Base-by-base conservation (phyloP, 2,113 vertebrate genomes). In the Sebastes schlegelii region DNA sequence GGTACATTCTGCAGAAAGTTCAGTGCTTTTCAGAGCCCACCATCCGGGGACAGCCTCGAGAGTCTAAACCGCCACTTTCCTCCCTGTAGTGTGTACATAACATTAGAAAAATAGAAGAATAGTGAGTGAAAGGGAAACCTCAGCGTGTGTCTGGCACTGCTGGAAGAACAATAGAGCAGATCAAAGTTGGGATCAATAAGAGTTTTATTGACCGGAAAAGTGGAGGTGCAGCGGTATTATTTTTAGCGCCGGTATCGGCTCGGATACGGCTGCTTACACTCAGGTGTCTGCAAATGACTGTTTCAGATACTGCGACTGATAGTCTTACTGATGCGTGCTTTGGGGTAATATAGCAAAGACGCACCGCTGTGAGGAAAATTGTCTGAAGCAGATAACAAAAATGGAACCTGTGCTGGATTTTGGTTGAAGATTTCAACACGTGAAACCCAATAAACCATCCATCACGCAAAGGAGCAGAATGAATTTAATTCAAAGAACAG, bases 1-100 rank as follows among this genome's bases (percentile, higher is more conserved):
- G 95, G 97, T 96, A 95, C 94, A 95, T 93, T 96, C 96, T 97
- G 96, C 96, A 96, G 96, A 96, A 93, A 96, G 88, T 92, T 92
- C 90, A 95, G 92, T 94, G 93, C 90, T 88, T 94, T 89, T 92
- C 78, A 91, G 90, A 94, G 95, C 93, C 96, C 97, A 98, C 97
- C 95, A 96, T 97, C 97, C 90, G 97, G 97, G 97, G 97, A 98
- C 97, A 94, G 93, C 84, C 94, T 95, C 14, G 90, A 95, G 96
- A 97, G 96, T 93, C 95, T 92, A 95, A 94, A 94, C 92, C 93
- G 84, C 95, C 95, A 84, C 94, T 94, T 95, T 94, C 91, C 92
- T 89, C 90, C 84, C 88, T 75, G 69, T 58, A 60, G 87, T 74
- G 72, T 48, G 68, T 49, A 66, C 72, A 77, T 54, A 57, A 80